A percentile compares a stretch with the other conserved stretches of the same genome.
Conservation (phyloP, 2,888 invertebrate genomes). For the Gryllus longicercus region DNA sequence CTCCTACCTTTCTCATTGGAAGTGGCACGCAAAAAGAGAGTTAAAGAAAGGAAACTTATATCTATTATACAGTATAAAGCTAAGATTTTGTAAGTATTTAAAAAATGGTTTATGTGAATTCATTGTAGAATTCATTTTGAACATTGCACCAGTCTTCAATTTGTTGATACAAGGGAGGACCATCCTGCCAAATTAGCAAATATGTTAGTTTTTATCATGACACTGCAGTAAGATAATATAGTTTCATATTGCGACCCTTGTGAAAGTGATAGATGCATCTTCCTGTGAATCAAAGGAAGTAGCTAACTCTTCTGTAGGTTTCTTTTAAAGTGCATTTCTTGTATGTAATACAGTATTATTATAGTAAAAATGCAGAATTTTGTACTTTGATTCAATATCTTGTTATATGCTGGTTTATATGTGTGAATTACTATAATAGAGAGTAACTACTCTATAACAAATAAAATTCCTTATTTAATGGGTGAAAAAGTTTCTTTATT, state of each 20-base stretch:
- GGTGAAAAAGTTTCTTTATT: background rate
- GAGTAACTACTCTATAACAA: constrained; percentile 22
- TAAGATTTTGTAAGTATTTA: constrained; percentile 11
- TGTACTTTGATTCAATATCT: constrained; percentile 26
- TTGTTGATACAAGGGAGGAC: constrained; percentile 27
- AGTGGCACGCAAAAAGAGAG: constrained; percentile 36
- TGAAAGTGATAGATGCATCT: constrained; percentile 41
- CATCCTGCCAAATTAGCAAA: constrained; percentile 30
- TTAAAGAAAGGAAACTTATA: background rate
- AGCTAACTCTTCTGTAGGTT: constrained; percentile 78
- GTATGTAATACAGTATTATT: constrained; percentile 87
- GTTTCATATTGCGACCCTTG: constrained; percentile 41
- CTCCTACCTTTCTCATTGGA: constrained; percentile 43
- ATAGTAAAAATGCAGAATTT: constrained; percentile 50
- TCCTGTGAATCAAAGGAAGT: constrained; percentile 38
- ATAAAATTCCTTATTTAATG: constrained; percentile 20
- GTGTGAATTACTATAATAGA: constrained; percentile 18
- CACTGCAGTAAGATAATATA: constrained; percentile 26
- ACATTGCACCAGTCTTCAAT: constrained; percentile 30
- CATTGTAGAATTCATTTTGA: constrained; percentile 20
- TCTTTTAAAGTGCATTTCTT: constrained; percentile 84
- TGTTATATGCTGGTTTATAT: constrained; percentile 11
- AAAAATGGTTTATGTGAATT: constrained; percentile 9
- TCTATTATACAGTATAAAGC: constrained; percentile 8
- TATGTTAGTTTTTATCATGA: constrained; percentile 32